Percentiles rank a stretch among this genome's conserved stretches.
phyloP scores from a whole-genome alignment of 2,113 vertebrate genomes.

The Hippopotamus amphibius region DNA sequence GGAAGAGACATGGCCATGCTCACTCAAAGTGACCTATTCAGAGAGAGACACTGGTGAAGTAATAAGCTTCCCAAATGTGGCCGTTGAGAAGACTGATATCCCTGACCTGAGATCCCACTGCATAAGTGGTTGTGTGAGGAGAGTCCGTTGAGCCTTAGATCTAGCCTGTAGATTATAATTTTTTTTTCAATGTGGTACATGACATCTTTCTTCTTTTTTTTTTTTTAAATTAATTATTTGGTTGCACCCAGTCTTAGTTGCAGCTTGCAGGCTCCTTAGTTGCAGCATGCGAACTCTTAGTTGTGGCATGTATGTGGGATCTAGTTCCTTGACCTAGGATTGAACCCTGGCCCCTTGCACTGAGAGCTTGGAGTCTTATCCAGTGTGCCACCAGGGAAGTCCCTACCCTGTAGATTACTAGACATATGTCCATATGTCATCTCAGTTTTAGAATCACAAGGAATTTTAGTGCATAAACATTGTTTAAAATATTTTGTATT shows the following conservation, averaged over 20 bases:
- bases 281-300: no score
- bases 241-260: no score
- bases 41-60: not conserved
- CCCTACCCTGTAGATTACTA: not conserved
- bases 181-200: no score
- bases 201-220: no score
- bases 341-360: no score
- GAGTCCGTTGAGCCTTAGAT: not conserved
- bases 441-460: not conserved
- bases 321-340: no score
- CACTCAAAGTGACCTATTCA: not conserved
- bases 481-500: not conserved
- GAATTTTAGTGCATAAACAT: not conserved
- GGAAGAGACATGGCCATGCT: not conserved
- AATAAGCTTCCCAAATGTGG: not conserved
- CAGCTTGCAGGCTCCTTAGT: no score
- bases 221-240: no score
- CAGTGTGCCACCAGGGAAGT: no score
- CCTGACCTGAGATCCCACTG: not conserved
- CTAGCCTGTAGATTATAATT: not conserved
- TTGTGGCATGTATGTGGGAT: no score
- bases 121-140: not conserved
- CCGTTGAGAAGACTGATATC: not conserved
- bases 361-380: no score
- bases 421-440: not conserved